Evolutionary conservation across 2,888 invertebrate species (phyloP).

Genomic region (Belgica antarctica): DNA sequence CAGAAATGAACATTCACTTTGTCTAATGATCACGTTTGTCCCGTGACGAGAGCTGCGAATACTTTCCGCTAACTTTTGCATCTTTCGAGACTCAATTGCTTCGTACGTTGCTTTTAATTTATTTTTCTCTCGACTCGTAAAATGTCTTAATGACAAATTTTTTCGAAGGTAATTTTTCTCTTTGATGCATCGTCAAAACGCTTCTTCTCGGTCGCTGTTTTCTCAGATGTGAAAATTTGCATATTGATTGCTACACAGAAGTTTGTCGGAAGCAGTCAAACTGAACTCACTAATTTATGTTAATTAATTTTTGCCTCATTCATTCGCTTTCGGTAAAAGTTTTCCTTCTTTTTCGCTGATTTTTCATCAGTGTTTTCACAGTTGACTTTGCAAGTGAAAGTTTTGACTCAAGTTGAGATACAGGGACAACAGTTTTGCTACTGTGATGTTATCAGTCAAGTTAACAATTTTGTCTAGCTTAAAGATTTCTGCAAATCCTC

Average conservation of each 20-base stretch:
- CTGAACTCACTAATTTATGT: slow-evolving; percentile 38
- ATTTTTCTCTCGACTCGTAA: background rate
- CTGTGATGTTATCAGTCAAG: too few species aligned
- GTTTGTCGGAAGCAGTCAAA: slow-evolving; percentile 24
- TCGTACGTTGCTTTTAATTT: background rate
- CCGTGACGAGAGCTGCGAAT: background rate
- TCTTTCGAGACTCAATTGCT: too few species aligned
- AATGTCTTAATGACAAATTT: slow-evolving; percentile 13
- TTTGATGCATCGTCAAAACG: slow-evolving; percentile 22
- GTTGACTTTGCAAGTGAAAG: background rate
- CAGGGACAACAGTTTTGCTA: too few species aligned
- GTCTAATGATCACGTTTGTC: background rate
- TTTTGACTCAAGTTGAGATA: too few species aligned
- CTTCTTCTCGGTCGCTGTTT: background rate
- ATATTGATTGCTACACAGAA: slow-evolving; percentile 39
- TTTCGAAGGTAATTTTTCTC: background rate
- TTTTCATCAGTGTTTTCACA: slow-evolving; percentile 7
- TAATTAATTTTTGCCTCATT: slow-evolving; percentile 34
- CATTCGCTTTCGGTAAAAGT: background rate
- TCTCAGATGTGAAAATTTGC: slow-evolving; percentile 26
- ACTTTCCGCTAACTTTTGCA: too few species aligned
- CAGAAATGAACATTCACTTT: background rate
- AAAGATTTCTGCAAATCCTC: too few species aligned
- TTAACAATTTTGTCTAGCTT: too few species aligned
- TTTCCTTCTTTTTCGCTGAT: slow-evolving; percentile 13